Evolutionary conservation across 2,797 vertebrate species (phyloP).

Genomic region (Sebastes itinus): DNA sequence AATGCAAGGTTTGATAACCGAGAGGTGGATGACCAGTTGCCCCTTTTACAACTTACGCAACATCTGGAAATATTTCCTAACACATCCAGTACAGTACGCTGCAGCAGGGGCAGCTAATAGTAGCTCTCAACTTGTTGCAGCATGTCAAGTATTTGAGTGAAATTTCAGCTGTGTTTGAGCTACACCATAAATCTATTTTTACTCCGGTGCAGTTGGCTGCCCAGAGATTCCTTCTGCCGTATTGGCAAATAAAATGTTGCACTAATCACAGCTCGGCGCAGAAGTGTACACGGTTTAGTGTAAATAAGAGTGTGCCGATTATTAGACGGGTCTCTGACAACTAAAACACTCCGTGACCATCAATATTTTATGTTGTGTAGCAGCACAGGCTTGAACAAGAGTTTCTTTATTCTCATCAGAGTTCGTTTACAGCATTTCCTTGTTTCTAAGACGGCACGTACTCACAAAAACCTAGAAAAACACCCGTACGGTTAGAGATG

Average conservation of each 20-base stretch:
- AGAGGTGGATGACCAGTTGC: conserved; percentile 6
- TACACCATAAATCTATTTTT: conserved; percentile 83
- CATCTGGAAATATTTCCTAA: conserved; percentile 54
- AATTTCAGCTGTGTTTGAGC: conserved; percentile 78
- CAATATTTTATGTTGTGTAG: neutral
- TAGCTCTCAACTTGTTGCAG: conserved; percentile 73
- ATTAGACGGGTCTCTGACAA: neutral
- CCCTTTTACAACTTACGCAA: conserved; percentile 40
- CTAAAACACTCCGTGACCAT: neutral
- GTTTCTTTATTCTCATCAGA: neutral
- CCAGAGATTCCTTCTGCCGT: conserved; percentile 33
- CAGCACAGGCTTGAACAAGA: conserved; percentile 1
- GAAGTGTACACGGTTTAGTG: neutral
- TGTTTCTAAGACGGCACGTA: neutral
- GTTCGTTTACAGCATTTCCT: neutral
- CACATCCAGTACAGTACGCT: conserved; percentile 45
- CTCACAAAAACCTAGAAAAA: neutral
- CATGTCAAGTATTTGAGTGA: conserved; percentile 79
- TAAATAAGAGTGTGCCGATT: conserved; percentile 11
- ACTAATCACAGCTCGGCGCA: conserved; percentile 30
- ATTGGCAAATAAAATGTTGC: conserved; percentile 48
- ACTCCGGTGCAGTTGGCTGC: conserved; percentile 51
- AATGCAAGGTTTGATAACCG: conserved; percentile 29
- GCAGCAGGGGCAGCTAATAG: conserved; percentile 59
- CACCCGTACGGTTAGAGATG: too few relatives aligned